These are phyloP conservation scores for Lydus trimaculatus DNA, from an alignment of 2,888 invertebrate genomes.

Conservation along the genomic window DNA sequence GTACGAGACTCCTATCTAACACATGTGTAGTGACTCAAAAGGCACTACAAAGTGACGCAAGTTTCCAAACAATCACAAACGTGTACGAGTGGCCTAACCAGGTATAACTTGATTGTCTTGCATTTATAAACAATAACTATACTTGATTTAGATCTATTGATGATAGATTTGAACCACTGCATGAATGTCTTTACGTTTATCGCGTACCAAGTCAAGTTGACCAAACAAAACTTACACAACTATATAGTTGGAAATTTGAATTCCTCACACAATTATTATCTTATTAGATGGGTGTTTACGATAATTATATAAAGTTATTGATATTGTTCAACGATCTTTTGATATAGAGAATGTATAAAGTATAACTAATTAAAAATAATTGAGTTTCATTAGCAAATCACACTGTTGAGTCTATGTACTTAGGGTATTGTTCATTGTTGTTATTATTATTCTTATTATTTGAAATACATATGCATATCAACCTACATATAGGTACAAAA, in stretches of 20 bases:
- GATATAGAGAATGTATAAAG: not conserved
- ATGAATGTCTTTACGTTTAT: too few species aligned
- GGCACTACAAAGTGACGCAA: too few species aligned
- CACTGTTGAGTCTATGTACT: not conserved
- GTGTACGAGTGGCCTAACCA: too few species aligned
- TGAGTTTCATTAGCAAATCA: slow-evolving; percentile 3
- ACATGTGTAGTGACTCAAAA: too few species aligned
- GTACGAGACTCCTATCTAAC: too few species aligned
- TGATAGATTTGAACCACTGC: too few species aligned
- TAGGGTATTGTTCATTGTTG: not conserved
- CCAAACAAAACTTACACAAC: not conserved
- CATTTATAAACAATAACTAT: too few species aligned
- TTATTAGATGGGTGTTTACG: not conserved
- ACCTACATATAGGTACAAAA: too few species aligned
- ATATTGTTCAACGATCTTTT: not conserved
- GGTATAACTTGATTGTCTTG: too few species aligned
- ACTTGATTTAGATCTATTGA: too few species aligned
- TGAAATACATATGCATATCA: too few species aligned
- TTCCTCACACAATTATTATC: not conserved
- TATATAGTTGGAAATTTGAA: not conserved
- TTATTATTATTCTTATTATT: not conserved
- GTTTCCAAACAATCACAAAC: too few species aligned
- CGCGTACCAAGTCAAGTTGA: not conserved
- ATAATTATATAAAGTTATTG: not conserved
- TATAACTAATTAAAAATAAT: slow-evolving; percentile 7